A percentile compares a stretch with the other conserved stretches of the same genome.
Evolutionary conservation across 2,797 vertebrate species (phyloP).

Genomic region (Artibeus jamaicensis): DNA sequence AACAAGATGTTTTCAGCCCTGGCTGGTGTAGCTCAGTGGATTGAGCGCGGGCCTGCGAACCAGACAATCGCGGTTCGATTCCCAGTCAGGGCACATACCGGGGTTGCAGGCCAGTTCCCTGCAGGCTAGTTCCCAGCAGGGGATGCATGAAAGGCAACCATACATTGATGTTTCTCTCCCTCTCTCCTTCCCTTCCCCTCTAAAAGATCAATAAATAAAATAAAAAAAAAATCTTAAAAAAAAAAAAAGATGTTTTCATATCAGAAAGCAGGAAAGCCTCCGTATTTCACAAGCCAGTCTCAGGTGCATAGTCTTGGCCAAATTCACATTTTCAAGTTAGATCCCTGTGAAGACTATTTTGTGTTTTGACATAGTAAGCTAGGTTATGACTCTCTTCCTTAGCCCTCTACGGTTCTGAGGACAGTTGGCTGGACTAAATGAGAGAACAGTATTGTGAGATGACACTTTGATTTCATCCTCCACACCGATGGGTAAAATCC

Average conservation of each 20-base stretch:
- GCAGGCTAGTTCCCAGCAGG: no score
- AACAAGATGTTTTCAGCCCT: not conserved
- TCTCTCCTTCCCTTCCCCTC: no score
- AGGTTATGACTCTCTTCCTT: not conserved
- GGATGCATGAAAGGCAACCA: no score
- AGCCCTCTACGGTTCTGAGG: not conserved
- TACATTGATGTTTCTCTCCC: no score
- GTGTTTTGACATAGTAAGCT: not conserved
- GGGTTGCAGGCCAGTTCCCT: no score
- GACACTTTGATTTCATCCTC: not conserved
- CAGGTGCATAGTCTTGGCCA: not conserved
- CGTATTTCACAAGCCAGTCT: not conserved
- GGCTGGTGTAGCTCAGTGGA: no score
- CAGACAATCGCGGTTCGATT: no score
- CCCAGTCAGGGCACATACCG: no score
- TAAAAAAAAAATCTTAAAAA: no score
- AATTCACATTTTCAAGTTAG: not conserved
- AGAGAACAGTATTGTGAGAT: not conserved
- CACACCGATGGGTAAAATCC: not conserved
- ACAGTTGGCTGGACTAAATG: not conserved
- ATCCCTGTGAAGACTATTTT: not conserved
- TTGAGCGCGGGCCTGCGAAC: no score
- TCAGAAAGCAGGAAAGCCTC: not conserved
- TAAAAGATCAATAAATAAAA: no score
- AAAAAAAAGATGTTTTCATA: not conserved